These are phyloP conservation scores for Schizopygopsis pylzovi DNA, from an alignment of 2,797 vertebrate species.

Conservation along the genomic window DNA sequence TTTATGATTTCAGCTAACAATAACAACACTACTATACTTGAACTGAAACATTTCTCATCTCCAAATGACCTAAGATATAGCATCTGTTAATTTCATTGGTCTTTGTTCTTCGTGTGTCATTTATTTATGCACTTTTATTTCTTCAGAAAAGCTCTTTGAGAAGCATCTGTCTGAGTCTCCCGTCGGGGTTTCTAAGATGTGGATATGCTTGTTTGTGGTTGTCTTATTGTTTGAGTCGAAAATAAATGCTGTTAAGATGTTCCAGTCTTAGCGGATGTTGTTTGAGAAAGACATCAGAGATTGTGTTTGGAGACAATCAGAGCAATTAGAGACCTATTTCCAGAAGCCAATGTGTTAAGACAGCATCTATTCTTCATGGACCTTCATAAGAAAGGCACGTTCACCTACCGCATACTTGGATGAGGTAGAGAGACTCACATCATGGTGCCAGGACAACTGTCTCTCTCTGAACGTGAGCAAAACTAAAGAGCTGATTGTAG, in stretches of 20 bases:
- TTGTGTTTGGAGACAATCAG: background rate
- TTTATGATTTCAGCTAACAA: no score
- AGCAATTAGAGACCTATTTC: background rate
- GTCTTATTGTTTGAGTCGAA: background rate
- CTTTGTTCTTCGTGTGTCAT: no score
- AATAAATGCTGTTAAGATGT: background rate
- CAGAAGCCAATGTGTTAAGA: background rate
- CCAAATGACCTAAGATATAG: no score
- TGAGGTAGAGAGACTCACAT: no score
- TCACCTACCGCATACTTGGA: no score
- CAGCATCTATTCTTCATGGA: background rate
- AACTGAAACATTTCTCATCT: no score
- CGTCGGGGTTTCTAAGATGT: background rate
- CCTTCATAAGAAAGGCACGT: background rate
- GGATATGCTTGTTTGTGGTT: background rate
- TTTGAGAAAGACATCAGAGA: background rate
- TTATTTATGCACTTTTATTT: background rate
- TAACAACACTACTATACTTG: no score
- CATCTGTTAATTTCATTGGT: no score
- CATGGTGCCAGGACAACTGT: no score
- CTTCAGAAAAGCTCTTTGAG: background rate
- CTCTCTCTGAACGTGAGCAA: no score
- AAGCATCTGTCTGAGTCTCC: background rate
- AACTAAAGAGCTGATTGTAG: no score
- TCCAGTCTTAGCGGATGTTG: background rate